Evolutionary conservation across 2,113 vertebrate species (phyloP).

Genomic region (Camelus dromedarius): DNA sequence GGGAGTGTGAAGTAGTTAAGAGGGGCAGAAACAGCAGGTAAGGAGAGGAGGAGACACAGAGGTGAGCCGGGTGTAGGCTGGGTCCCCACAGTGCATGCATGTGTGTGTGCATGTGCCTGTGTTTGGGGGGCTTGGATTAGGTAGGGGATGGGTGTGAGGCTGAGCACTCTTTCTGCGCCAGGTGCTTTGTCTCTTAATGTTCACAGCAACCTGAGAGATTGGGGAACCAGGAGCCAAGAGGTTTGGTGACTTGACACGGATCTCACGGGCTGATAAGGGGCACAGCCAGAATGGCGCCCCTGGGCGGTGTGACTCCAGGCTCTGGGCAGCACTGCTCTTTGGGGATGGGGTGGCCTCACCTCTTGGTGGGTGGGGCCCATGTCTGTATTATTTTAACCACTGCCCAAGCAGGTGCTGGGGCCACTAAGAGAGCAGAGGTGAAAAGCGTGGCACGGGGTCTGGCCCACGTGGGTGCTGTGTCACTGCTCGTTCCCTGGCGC

Average conservation of each 20-base stretch:
- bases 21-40: background rate
- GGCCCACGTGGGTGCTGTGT: background rate
- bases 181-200: background rate
- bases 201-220: background rate
- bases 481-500: background rate
- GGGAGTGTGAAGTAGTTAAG: background rate
- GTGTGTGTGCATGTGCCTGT: fast-evolving
- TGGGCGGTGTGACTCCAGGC: background rate
- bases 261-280: background rate
- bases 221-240: background rate
- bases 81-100: too few relatives aligned
- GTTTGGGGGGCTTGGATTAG: background rate
- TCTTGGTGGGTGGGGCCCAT: background rate
- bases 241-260: background rate
- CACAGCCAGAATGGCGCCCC: background rate
- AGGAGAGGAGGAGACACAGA: background rate
- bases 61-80: background rate
- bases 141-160: fast-evolving
- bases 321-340: background rate
- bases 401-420: background rate
- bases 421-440: background rate
- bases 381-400: background rate
- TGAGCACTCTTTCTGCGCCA: background rate
- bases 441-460: background rate
- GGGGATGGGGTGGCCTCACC: background rate